phyloP scores from a whole-genome alignment of 2,797 vertebrate genomes.

The Chaetodon trifasciatus region DNA sequence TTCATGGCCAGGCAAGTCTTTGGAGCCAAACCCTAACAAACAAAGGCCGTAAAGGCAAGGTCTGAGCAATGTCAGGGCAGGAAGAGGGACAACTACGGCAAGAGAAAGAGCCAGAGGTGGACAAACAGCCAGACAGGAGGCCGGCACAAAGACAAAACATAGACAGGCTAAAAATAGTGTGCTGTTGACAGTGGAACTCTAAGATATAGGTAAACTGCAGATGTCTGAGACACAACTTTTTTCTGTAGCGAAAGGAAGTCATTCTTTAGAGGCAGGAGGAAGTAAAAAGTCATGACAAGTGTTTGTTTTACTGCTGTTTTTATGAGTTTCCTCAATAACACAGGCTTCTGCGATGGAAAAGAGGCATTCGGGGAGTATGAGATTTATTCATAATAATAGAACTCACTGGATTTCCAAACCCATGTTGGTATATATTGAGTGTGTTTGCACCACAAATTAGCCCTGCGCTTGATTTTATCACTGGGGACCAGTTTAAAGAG shows the following conservation, averaged over 20 bases:
- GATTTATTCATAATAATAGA: not conserved
- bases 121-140: constrained; percentile 55
- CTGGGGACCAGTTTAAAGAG: constrained; percentile 39
- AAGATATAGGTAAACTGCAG: constrained; percentile 40
- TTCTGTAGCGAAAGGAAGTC: constrained; percentile 46
- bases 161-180: constrained; percentile 65
- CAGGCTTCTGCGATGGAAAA: constrained; percentile 9
- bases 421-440: not conserved
- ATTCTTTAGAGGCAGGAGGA: constrained; percentile 20
- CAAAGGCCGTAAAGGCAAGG: constrained; percentile 49
- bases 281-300: constrained; percentile 27
- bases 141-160: constrained; percentile 60
- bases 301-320: constrained; percentile 45
- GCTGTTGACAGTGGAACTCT: constrained; percentile 46
- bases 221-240: constrained; percentile 23
- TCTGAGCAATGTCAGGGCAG: constrained; percentile 24
- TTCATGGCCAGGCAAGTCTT: constrained; percentile 37
- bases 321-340: constrained; percentile 47
- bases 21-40: constrained; percentile 44
- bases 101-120: constrained; percentile 22
- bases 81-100: not conserved
- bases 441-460: constrained; percentile 16
- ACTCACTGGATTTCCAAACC: not conserved
- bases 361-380: not conserved
- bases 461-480: constrained; percentile 29